Percentiles rank a stretch among this genome's conserved stretches.
Conservation (phyloP, 2,888 invertebrate species). For the Drosophila mettleri region DNA sequence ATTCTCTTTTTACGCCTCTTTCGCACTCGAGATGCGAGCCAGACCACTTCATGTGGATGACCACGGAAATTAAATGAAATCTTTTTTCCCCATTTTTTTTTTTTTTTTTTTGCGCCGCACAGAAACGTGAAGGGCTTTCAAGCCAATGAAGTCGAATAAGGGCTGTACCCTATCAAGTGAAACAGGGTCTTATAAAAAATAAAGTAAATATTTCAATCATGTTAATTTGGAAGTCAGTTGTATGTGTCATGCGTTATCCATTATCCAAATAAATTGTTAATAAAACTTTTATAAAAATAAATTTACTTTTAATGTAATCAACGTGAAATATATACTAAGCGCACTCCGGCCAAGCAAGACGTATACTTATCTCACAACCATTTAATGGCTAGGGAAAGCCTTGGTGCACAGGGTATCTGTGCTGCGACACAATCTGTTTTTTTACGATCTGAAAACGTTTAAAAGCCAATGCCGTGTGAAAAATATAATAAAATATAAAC, state of each 20-base stretch:
- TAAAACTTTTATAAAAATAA: too few relatives aligned
- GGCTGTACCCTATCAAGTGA: slow-evolving; percentile 1
- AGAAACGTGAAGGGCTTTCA: slow-evolving; percentile 40
- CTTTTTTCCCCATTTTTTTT: slow-evolving; percentile 27
- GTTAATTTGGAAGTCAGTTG: too few relatives aligned
- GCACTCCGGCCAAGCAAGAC: too few relatives aligned
- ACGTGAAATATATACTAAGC: too few relatives aligned
- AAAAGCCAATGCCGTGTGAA: slow-evolving; percentile 60
- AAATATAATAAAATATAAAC: slow-evolving; percentile 67
- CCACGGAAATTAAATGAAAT: slow-evolving; percentile 78
- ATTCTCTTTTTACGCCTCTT: slow-evolving; percentile 18
- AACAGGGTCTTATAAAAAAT: background rate
- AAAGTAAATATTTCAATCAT: too few relatives aligned
- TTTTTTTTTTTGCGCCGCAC: too few relatives aligned
- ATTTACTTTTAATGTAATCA: too few relatives aligned
- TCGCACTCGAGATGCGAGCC: slow-evolving; percentile 59
- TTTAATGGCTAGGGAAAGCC: background rate
- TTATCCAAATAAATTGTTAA: background rate
- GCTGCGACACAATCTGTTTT: background rate
- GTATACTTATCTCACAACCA: background rate
- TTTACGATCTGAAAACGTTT: slow-evolving; percentile 35
- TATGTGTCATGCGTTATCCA: too few relatives aligned
- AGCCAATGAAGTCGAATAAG: slow-evolving; percentile 43
- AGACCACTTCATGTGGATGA: slow-evolving; percentile 73
- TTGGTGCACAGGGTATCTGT: slow-evolving; percentile 7